These are phyloP conservation scores for Phytoseiulus persimilis DNA, from an alignment of 2,888 invertebrate species.

Conservation along the genomic window DNA sequence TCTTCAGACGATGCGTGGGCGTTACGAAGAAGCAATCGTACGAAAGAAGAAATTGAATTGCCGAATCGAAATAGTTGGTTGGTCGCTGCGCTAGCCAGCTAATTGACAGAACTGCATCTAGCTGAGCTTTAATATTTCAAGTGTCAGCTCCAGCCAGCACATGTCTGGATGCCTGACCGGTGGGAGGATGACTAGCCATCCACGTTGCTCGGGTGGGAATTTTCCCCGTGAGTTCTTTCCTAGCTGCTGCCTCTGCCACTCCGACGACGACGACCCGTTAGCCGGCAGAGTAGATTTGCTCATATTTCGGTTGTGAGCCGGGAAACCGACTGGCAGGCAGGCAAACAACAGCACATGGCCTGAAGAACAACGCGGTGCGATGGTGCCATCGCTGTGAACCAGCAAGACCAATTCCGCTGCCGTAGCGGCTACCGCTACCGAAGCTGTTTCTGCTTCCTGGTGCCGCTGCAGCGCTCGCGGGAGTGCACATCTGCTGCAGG, in stretches of 20 bases:
- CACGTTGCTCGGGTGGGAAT: background rate
- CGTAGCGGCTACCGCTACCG: background rate
- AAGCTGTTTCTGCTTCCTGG: background rate
- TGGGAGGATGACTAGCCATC: background rate
- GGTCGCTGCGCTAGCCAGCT: background rate
- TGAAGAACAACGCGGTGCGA: background rate
- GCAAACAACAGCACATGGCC: background rate
- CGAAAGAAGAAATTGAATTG: too few relatives aligned
- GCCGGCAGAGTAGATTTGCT: background rate
- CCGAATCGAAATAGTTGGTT: background rate
- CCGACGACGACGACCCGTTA: background rate
- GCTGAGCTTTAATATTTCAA: background rate
- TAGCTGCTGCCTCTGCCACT: background rate
- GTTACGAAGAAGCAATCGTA: too few relatives aligned
- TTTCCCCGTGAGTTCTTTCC: background rate
- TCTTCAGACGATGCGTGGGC: background rate
- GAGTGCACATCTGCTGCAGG: conserved; percentile 8
- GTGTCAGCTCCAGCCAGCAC: background rate
- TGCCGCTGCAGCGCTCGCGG: background rate
- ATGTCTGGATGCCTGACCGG: background rate
- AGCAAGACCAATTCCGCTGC: background rate
- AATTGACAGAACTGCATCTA: conserved; percentile 5
- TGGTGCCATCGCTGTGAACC: background rate
- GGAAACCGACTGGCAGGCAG: background rate
- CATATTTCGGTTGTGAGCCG: background rate